These are phyloP conservation scores for Drosophila kambysellisi DNA, from an alignment of 2,888 invertebrate species.

Conservation along the genomic window DNA sequence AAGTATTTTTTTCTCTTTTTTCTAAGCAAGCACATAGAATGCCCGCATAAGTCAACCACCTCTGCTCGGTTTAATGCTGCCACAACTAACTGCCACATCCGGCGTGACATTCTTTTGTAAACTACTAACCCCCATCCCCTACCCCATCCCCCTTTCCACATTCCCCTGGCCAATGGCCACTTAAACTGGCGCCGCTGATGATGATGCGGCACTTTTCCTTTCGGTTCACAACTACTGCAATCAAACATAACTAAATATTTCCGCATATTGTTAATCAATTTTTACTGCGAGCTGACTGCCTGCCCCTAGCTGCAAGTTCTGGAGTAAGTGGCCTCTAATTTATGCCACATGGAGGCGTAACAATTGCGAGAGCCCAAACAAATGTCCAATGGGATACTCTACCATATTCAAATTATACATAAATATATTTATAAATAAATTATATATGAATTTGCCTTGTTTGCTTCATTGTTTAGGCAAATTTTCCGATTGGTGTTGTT, in stretches of 20 bases:
- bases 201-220: conserved; percentile 57
- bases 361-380: conserved; percentile 65
- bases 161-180: conserved; percentile 23
- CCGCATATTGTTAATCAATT: conserved; percentile 74
- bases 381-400: conserved; percentile 44
- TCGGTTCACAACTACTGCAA: conserved; percentile 29
- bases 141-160: background rate
- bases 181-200: conserved; percentile 36
- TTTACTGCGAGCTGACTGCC: conserved; percentile 23
- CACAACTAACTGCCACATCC: conserved; percentile 66
- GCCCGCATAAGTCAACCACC: conserved; percentile 64
- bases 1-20: conserved; percentile 30
- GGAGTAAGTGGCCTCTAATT: conserved; percentile 73
- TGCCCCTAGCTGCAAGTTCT: conserved; percentile 33
- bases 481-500: conserved; percentile 49
- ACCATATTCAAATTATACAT: conserved; percentile 55
- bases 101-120: conserved; percentile 56
- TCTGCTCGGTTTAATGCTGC: conserved; percentile 31
- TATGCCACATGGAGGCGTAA: conserved; percentile 69
- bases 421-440: conserved; percentile 9
- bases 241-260: conserved; percentile 77
- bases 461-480: conserved; percentile 54
- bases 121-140: conserved; percentile 5
- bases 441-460: conserved; percentile 38
- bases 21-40: background rate